Evolutionary conservation across 2,113 vertebrate genomes (phyloP).

Genomic region (Anas platyrhynchos): DNA sequence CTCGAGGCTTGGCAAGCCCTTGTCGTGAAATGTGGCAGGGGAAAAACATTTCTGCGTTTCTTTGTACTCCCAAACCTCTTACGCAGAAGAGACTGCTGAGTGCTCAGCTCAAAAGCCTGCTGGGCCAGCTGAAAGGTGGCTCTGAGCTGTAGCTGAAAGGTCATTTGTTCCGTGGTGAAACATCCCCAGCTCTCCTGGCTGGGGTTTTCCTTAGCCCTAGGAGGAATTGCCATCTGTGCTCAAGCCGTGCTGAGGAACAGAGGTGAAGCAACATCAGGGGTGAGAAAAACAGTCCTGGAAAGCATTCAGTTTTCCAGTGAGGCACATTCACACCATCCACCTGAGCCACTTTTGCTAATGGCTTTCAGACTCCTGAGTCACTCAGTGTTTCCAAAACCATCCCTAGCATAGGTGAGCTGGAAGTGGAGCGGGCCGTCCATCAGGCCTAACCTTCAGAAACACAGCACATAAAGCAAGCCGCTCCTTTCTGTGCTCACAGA

Average conservation of each 20-base stretch:
- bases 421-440: neutral
- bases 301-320: neutral
- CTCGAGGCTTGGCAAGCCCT: neutral
- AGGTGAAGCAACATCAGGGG: neutral
- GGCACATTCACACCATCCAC: neutral
- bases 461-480: neutral
- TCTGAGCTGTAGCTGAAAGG: neutral
- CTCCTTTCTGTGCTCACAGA: accelerated
- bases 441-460: neutral
- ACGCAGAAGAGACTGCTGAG: accelerated
- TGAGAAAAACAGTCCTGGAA: neutral
- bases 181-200: neutral
- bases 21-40: neutral
- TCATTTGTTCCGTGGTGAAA: neutral
- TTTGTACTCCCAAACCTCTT: neutral
- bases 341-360: neutral
- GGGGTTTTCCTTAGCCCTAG: neutral
- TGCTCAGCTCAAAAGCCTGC: neutral
- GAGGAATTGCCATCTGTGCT: neutral
- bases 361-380: neutral
- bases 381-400: neutral
- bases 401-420: neutral
- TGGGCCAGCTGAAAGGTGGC: neutral
- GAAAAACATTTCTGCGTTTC: neutral
- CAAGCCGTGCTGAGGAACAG: neutral